phyloP scores from a whole-genome alignment of 2,113 vertebrate genomes.

The Ramphastos sulfuratus region DNA sequence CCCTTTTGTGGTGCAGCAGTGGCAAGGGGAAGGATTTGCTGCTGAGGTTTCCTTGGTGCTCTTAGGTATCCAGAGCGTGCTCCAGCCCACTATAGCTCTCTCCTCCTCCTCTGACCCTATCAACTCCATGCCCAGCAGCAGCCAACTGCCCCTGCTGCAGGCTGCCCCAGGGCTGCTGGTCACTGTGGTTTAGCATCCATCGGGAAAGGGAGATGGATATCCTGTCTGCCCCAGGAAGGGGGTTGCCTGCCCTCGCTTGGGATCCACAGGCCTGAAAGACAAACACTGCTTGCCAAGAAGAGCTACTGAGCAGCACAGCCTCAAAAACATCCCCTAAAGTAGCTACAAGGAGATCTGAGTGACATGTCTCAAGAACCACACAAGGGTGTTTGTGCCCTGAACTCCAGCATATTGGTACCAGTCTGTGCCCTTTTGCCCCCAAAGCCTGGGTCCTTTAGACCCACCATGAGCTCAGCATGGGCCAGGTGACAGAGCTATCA shows the following conservation, averaged over 20 bases:
- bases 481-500: neutral
- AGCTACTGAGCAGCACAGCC: neutral
- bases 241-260: neutral
- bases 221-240: neutral
- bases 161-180: neutral
- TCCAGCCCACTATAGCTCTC: neutral
- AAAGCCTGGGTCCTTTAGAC: neutral
- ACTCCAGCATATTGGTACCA: neutral
- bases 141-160: neutral
- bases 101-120: neutral
- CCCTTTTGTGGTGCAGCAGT: neutral
- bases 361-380: rapidly evolving
- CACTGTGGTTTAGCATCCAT: rapidly evolving
- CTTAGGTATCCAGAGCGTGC: rapidly evolving
- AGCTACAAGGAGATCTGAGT: neutral
- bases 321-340: neutral
- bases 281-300: neutral
- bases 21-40: neutral
- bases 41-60: neutral
- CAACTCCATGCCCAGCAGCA: neutral
- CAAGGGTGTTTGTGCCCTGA: neutral
- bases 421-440: neutral
- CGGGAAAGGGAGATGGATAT: neutral
- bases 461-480: neutral
- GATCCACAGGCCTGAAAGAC: neutral